These are phyloP conservation scores for Trachymyrmex septentrionalis DNA, from an alignment of 1,140 invertebrate genomes.

Conservation along the genomic window DNA sequence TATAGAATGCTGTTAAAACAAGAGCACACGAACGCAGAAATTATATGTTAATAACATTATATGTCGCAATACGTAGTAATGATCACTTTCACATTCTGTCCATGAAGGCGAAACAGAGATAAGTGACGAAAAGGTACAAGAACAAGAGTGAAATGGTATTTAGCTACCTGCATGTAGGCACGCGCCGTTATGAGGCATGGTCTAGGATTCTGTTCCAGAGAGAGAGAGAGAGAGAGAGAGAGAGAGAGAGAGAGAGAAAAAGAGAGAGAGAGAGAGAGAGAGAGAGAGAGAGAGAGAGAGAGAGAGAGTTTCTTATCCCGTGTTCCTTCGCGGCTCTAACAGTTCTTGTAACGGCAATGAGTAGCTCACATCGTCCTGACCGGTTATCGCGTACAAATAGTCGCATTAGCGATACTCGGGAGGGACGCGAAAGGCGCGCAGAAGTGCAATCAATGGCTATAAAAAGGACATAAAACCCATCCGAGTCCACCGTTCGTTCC, in stretches of 20 bases:
- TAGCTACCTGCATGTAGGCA: conserved; percentile 34
- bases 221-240: conserved; percentile 73
- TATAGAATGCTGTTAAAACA: neutral
- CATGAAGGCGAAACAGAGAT: neutral
- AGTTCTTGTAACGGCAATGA: conserved; percentile 73
- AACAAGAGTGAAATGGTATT: neutral
- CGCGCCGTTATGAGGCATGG: conserved; percentile 75
- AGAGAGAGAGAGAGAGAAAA: conserved; percentile 73
- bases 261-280: conserved; percentile 35
- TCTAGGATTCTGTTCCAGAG: conserved; percentile 63
- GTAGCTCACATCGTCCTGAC: conserved; percentile 45
- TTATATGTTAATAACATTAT: conserved; percentile 32
- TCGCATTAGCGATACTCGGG: conserved; percentile 24
- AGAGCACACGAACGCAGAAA: conserved; percentile 24
- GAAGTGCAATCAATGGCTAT: conserved; percentile 15
- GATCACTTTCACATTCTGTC: conserved; percentile 65
- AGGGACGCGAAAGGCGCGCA: neutral
- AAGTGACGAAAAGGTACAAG: neutral
- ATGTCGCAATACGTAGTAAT: conserved; percentile 57
- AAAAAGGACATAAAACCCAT: neutral
- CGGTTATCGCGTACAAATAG: conserved; percentile 53
- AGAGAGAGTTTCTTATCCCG: conserved; percentile 72
- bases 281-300: conserved; percentile 35
- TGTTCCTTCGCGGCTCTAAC: conserved; percentile 70
- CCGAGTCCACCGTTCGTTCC: neutral